Conservation (phyloP, 2,888 invertebrate species). For the Bombylius discolor region DNA sequence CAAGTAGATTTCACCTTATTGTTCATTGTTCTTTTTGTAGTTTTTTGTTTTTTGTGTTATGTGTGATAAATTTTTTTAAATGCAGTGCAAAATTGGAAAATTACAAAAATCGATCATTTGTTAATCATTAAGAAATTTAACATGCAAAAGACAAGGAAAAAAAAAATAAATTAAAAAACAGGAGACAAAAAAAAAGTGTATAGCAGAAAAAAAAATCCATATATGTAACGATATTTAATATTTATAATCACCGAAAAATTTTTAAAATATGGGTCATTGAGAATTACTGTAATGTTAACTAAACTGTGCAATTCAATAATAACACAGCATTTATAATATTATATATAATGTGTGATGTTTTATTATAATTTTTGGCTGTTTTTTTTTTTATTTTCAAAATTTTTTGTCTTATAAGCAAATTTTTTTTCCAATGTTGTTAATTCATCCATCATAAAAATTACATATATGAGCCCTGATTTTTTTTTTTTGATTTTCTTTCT, state of each 20-base stretch:
- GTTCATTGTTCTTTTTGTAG: not conserved
- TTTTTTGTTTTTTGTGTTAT: not conserved
- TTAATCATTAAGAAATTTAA: not conserved
- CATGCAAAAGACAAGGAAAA: not conserved
- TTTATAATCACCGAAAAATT: not conserved
- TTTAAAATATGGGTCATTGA: not conserved
- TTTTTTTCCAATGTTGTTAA: no score
- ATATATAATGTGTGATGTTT: not conserved
- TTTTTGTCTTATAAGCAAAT: no score
- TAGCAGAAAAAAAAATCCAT: no score
- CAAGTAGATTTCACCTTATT: not conserved
- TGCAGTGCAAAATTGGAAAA: no score
- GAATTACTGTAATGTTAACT: not conserved
- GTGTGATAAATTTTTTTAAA: not conserved
- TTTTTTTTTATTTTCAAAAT: no score
- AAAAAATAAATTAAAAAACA: no score
- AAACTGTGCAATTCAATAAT: not conserved
- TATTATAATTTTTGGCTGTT: no score
- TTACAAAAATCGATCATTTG: not conserved
- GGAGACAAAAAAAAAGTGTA: no score
- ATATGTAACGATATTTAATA: no score
- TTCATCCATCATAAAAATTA: no score
- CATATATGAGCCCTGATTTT: no score
- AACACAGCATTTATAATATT: not conserved
- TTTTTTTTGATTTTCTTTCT: no score